These are phyloP conservation scores for Acrocephalus arundinaceus DNA, from an alignment of 2,113 vertebrate species.

Conservation along the genomic window DNA sequence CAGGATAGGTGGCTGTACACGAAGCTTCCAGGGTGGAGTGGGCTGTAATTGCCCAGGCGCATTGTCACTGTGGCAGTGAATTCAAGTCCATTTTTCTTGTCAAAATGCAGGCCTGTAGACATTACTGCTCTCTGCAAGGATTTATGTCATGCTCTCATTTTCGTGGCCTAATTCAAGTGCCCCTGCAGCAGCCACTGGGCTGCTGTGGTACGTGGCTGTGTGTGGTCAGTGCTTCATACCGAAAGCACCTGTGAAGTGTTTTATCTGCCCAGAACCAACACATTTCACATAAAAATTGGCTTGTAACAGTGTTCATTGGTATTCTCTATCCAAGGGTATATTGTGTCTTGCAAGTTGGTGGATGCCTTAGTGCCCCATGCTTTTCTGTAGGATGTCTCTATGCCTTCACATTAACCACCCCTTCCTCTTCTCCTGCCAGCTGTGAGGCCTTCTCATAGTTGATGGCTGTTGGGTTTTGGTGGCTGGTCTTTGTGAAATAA, in stretches of 20 bases:
- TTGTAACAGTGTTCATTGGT: neutral
- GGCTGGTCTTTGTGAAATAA: neutral
- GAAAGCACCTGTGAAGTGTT: neutral
- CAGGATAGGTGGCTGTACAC: neutral
- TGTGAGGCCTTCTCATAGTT: neutral
- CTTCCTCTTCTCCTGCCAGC: neutral
- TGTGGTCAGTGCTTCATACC: neutral
- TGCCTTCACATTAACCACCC: neutral
- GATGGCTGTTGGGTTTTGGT: neutral
- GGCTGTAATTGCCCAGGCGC: rapidly evolving
- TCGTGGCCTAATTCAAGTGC: neutral
- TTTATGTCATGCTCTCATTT: rapidly evolving
- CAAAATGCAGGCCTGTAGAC: neutral
- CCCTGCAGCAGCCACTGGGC: neutral
- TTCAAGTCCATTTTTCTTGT: neutral
- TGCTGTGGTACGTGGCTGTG: neutral
- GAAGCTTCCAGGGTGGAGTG: neutral
- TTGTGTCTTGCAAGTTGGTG: neutral
- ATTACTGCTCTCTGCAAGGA: neutral
- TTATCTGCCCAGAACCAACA: neutral
- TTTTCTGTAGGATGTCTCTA: neutral
- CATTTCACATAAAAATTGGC: neutral
- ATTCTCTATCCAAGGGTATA: neutral
- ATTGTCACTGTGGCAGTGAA: neutral
- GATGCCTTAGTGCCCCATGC: neutral